A percentile compares a stretch with the other conserved stretches of the same genome.
phyloP scores from a whole-genome alignment of 2,888 invertebrate species.

The Dicranocentrus wangi region DNA sequence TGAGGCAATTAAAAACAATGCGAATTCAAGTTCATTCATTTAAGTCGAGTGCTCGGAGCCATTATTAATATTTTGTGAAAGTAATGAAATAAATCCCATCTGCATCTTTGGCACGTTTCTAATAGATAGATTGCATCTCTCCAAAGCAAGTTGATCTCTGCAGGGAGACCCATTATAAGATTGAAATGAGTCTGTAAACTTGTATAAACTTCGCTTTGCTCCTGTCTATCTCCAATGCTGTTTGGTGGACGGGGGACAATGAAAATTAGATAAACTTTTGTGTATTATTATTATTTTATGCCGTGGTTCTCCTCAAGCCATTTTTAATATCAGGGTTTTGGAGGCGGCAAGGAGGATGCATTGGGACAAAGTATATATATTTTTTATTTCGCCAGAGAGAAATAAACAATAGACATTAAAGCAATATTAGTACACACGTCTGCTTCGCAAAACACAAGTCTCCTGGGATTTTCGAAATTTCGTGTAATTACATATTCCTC shows the following conservation, averaged over 20 bases:
- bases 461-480: not conserved
- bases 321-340: not conserved
- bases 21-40: conserved; percentile 15
- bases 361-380: conserved; percentile 29
- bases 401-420: conserved; percentile 29
- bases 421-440: not conserved
- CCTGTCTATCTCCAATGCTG: conserved; percentile 30
- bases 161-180: conserved; percentile 65
- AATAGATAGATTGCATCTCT: conserved; percentile 61
- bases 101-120: conserved; percentile 66
- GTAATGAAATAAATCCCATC: conserved; percentile 33
- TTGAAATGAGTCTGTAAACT: conserved; percentile 61
- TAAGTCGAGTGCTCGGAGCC: not conserved
- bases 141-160: conserved; percentile 63
- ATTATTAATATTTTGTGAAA: conserved; percentile 17
- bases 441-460: not conserved
- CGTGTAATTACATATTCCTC: not conserved
- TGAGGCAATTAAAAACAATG: conserved; percentile 26
- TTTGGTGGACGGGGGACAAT: not conserved
- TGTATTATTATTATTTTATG: not conserved
- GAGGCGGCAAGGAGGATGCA: conserved; percentile 30
- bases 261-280: not conserved
- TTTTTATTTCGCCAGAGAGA: conserved; percentile 55
- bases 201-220: conserved; percentile 47
- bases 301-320: not conserved